phyloP scores from a whole-genome alignment of 2,113 vertebrate genomes.

The Alosa alosa region DNA sequence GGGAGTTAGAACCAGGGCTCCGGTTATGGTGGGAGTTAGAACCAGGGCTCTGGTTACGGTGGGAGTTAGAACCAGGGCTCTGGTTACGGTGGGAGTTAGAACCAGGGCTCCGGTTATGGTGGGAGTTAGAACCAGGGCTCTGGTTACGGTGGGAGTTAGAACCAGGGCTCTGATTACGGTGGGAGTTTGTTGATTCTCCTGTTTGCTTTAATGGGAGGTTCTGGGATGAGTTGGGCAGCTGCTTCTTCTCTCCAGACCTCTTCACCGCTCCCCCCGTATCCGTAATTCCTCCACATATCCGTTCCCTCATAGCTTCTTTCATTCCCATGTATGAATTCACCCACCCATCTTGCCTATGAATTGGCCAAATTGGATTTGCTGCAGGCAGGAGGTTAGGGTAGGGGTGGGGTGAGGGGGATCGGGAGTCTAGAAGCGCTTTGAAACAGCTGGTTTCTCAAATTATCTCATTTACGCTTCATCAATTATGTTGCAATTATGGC shows the following conservation, averaged over 20 bases:
- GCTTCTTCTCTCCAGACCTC: background rate
- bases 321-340: slow-evolving; percentile 51
- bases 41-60: background rate
- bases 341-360: slow-evolving; percentile 42
- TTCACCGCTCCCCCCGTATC: background rate
- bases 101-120: background rate
- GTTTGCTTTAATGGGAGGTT: background rate
- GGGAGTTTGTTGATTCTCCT: background rate
- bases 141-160: background rate
- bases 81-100: background rate
- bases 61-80: background rate
- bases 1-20: background rate
- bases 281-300: slow-evolving; percentile 26
- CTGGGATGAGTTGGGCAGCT: background rate
- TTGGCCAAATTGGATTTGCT: slow-evolving; percentile 52
- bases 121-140: background rate
- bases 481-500: slow-evolving; percentile 33
- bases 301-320: slow-evolving; percentile 41
- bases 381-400: slow-evolving; percentile 34
- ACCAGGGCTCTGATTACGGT: background rate
- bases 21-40: background rate
- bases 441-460: slow-evolving; percentile 19
- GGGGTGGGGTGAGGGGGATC: background rate
- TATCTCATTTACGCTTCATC: slow-evolving; percentile 29
- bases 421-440: background rate